Evolutionary conservation across 2,797 vertebrate genomes (phyloP).

Genomic region (Sebastolobus altivelis): DNA sequence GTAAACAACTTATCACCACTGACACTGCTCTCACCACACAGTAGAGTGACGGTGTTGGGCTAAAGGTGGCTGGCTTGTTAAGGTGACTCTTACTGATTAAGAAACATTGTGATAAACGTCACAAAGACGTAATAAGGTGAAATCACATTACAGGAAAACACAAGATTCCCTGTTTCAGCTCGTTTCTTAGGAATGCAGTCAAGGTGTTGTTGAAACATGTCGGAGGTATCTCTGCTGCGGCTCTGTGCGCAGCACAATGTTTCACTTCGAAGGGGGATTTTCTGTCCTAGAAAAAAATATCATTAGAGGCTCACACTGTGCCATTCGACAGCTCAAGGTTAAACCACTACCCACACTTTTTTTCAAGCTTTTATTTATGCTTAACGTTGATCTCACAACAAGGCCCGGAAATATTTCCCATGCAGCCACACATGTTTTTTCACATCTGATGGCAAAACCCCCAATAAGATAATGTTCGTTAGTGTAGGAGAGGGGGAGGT

Average conservation of each 20-base stretch:
- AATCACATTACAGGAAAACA: not conserved
- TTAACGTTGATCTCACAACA: not conserved
- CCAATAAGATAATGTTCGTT: not conserved
- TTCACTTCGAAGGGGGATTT: constrained; percentile 22
- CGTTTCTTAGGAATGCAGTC: constrained; percentile 74
- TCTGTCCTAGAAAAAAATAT: constrained; percentile 4
- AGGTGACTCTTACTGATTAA: constrained; percentile 1
- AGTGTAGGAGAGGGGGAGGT: constrained; percentile 28
- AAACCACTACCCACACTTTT: not conserved
- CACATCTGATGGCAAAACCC: not conserved
- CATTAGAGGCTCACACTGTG: not conserved
- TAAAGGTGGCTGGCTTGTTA: constrained; percentile 4
- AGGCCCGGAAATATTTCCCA: not conserved
- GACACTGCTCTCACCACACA: constrained; percentile 2
- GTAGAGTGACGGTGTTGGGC: not conserved
- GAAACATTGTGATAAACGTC: constrained; percentile 5
- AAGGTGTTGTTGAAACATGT: constrained; percentile 67
- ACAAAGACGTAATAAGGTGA: not conserved
- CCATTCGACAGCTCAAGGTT: not conserved
- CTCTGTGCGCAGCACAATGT: constrained; percentile 16
- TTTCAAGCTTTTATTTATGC: constrained; percentile 48
- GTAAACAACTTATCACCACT: constrained; percentile 18
- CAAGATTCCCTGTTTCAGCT: constrained; percentile 64
- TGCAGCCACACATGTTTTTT: not conserved
- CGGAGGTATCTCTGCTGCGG: not conserved